These are phyloP conservation scores for Diabrotica virgifera DNA, from an alignment of 1,140 invertebrate genomes.

Conservation along the genomic window DNA sequence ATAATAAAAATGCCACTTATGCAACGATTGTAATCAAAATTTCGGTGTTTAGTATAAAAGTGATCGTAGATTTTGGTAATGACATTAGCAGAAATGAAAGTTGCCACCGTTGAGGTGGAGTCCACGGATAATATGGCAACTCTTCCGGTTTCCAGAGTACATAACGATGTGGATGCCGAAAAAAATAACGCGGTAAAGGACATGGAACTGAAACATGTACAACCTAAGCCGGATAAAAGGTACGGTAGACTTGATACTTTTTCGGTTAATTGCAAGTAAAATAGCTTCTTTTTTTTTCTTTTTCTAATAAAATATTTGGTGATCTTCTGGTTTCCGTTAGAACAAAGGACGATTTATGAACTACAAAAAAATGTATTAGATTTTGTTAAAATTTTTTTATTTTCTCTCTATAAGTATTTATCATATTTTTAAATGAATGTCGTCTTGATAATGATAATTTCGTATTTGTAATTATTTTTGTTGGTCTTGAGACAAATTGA, in stretches of 20 bases:
- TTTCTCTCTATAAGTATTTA: too few relatives aligned
- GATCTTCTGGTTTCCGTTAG: too few relatives aligned
- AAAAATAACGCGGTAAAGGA: conserved; percentile 78
- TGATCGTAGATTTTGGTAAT: not conserved
- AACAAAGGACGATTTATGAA: too few relatives aligned
- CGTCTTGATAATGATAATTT: too few relatives aligned
- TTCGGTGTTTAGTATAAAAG: not conserved
- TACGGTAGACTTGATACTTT: conserved; percentile 42
- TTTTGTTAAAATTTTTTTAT: too few relatives aligned
- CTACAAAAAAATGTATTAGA: too few relatives aligned
- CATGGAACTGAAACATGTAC: conserved; percentile 80
- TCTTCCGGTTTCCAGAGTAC: conserved; percentile 61
- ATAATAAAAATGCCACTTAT: not conserved
- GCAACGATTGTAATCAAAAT: not conserved
- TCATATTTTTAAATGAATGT: too few relatives aligned
- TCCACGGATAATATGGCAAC: conserved; percentile 81
- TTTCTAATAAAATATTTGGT: too few relatives aligned
- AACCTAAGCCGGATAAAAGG: conserved; percentile 77
- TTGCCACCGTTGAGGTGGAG: conserved; percentile 79
- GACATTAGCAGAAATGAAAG: conserved; percentile 58
- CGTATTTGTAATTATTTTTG: too few relatives aligned
- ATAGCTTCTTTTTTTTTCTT: too few relatives aligned
- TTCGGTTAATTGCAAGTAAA: too few relatives aligned
- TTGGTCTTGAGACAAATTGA: too few relatives aligned
- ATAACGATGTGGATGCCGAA: conserved; percentile 42